Percentiles rank a stretch among this genome's conserved stretches.
phyloP scores from a whole-genome alignment of 2,888 invertebrate species.

The Drosophila paranaensis region DNA sequence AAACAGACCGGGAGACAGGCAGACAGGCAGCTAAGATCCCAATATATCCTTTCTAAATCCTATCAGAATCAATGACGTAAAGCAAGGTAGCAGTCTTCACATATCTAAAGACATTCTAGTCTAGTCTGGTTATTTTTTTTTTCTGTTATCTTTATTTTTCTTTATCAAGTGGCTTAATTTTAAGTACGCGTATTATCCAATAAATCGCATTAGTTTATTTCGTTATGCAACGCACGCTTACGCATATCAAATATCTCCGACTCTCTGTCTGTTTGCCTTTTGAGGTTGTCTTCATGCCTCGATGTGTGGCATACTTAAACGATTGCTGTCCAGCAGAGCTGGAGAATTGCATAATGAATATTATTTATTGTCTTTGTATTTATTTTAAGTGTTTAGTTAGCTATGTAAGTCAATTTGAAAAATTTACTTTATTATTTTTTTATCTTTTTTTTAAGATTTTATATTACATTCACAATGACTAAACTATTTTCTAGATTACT shows the following conservation, averaged over 20 bases:
- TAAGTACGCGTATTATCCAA: constrained; percentile 5
- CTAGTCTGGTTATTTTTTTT: not conserved
- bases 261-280: constrained; percentile 4
- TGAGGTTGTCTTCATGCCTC: not conserved
- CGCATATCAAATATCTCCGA: not conserved
- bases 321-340: not conserved
- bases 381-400: not conserved
- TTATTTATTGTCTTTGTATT: constrained; percentile 1
- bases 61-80: not conserved
- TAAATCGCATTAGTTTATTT: constrained; percentile 9
- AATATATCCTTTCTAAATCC: not conserved
- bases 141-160: not conserved
- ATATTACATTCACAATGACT: no score
- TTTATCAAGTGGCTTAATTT: constrained; percentile 7
- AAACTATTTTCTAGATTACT: no score
- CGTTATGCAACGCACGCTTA: constrained; percentile 2
- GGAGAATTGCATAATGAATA: not conserved
- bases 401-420: no score
- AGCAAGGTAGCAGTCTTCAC: not conserved
- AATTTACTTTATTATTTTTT: no score
- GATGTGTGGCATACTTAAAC: not conserved
- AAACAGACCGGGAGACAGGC: constrained; percentile 6
- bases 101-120: not conserved
- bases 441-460: no score
- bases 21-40: not conserved